Conservation (phyloP, 2,797 vertebrate species). For the Anniella stebbinsi region DNA sequence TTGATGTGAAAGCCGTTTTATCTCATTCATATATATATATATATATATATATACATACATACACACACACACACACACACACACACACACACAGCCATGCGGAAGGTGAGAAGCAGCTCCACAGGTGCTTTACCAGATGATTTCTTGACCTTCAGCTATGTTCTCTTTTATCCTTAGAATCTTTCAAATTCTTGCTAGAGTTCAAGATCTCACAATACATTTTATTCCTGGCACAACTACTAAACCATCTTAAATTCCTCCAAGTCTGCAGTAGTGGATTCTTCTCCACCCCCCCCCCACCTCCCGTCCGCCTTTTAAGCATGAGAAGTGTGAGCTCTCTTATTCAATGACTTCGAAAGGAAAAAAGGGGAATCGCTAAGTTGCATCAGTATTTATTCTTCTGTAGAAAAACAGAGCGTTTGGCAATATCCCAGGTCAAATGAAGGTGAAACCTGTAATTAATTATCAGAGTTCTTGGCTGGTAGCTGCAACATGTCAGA, state of each 20-base stretch:
- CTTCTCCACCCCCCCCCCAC: not conserved
- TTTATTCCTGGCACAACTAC: not conserved
- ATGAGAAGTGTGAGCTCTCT: not conserved
- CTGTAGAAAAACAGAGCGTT: not conserved
- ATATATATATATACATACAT: no score
- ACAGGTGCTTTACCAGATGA: not conserved
- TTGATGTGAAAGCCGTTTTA: slow-evolving; percentile 51
- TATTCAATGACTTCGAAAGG: not conserved
- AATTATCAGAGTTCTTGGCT: not conserved
- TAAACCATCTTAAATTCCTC: not conserved
- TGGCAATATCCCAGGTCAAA: no score
- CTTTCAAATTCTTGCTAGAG: slow-evolving; percentile 29
- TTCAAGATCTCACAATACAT: slow-evolving; percentile 6
- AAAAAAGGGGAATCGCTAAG: not conserved
- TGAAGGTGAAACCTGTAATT: not conserved
- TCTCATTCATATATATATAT: no score
- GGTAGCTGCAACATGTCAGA: not conserved
- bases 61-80: no score
- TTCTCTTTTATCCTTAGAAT: slow-evolving; percentile 27
- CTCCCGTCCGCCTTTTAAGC: not conserved
- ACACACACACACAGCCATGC: no score
- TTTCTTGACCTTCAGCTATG: not conserved
- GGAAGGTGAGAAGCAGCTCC: slow-evolving; percentile 10
- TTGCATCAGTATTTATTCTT: not conserved
- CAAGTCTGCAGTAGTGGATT: not conserved